phyloP scores from a whole-genome alignment of 2,888 invertebrate species.

The Pyralis farinalis region DNA sequence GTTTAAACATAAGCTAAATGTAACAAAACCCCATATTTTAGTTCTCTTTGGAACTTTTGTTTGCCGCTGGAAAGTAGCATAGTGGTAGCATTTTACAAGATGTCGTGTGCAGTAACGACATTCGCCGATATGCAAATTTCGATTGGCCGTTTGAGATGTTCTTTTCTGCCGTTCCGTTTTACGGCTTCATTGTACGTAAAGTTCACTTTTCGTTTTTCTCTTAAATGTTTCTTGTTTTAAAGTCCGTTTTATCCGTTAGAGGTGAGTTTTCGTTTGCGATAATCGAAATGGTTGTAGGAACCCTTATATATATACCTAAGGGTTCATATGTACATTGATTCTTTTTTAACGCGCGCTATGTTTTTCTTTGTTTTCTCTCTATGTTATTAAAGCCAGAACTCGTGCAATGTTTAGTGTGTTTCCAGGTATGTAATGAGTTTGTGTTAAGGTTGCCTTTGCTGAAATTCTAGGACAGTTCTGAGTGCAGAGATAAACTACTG shows the following conservation, averaged over 20 bases:
- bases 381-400: conserved; percentile 1
- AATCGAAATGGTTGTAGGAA: conserved; percentile 10
- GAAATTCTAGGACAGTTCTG: conserved; percentile 3
- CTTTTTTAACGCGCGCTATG: conserved; percentile 3
- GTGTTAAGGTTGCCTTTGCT: neutral
- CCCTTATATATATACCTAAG: conserved; percentile 10
- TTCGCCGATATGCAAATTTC: conserved; percentile 23
- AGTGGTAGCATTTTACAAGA: conserved; percentile 14
- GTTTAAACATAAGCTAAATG: too few species aligned
- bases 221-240: conserved; percentile 10
- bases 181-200: conserved; percentile 19
- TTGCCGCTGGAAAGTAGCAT: neutral
- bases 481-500: neutral
- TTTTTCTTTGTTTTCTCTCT: conserved; percentile 1
- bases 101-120: conserved; percentile 11
- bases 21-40: too few species aligned
- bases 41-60: too few species aligned
- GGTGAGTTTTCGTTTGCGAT: conserved; percentile 3
- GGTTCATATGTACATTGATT: too few species aligned
- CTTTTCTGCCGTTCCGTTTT: conserved; percentile 31
- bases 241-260: conserved; percentile 5
- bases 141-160: conserved; percentile 31
- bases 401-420: conserved; percentile 3
- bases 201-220: conserved; percentile 8
- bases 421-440: neutral